These are phyloP conservation scores for Leptobrachium ailaonicum DNA, from an alignment of 2,113 vertebrate genomes.

Conservation along the genomic window DNA sequence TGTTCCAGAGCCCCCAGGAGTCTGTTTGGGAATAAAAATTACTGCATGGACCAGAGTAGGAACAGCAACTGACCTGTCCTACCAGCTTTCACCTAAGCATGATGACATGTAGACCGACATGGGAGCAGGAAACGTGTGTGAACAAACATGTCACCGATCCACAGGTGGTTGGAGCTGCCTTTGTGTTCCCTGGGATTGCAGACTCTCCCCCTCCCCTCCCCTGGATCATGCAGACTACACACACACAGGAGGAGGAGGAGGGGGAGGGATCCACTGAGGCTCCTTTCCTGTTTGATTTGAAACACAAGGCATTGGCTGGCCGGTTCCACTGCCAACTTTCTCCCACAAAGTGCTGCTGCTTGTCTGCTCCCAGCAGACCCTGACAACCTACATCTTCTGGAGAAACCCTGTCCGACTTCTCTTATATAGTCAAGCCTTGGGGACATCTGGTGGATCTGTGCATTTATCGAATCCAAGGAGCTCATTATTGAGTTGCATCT, in stretches of 20 bases:
- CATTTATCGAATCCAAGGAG: neutral
- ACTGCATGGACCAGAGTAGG: too few species aligned
- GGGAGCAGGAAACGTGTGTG: too few species aligned
- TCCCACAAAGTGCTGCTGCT: neutral
- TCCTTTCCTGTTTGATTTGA: slow-evolving; percentile 46
- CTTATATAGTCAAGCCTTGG: neutral
- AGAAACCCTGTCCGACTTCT: slow-evolving; percentile 5
- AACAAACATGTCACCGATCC: slow-evolving; percentile 52
- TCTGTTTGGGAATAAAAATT: too few species aligned
- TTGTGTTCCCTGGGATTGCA: slow-evolving; percentile 49
- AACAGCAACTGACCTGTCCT: too few species aligned
- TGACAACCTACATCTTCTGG: slow-evolving; percentile 7
- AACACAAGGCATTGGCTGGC: slow-evolving; percentile 38
- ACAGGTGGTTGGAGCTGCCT: slow-evolving; percentile 67
- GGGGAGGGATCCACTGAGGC: slow-evolving; percentile 16
- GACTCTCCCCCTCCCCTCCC: slow-evolving; percentile 26
- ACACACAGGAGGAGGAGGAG: slow-evolving; percentile 34
- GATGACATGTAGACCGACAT: too few species aligned
- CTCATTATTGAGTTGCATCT: too few species aligned
- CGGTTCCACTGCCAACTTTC: slow-evolving; percentile 22
- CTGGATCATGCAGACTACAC: slow-evolving; percentile 32
- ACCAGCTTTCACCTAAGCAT: too few species aligned
- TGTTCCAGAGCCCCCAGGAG: too few species aligned
- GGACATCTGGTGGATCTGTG: neutral
- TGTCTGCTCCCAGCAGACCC: slow-evolving; percentile 12